Evolutionary conservation across 2,113 vertebrate genomes (phyloP), one percentile per base, ranked within the genome.

Genomic region (Takifugu flavidus): DNA sequence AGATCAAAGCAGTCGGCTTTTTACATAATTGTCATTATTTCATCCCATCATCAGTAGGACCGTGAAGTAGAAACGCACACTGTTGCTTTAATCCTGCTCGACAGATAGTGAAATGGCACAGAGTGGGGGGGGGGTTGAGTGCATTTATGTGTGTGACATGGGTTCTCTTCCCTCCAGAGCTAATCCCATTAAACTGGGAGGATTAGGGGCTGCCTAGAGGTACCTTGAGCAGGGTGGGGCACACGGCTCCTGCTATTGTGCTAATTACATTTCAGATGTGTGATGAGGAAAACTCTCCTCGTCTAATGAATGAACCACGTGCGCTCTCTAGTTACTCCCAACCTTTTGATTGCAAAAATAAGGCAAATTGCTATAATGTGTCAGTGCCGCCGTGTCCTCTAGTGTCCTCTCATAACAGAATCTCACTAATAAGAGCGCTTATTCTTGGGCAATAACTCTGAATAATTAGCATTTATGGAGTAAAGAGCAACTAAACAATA

Each of bases 221-320:
- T 87, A 83, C 87, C 84, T 87, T 82, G 71, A 74, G 78, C 64
- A 53, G 71, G 74, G 77, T 57, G 54, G 67, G 75, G 77, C 65
- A 53, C 78, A 79, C 89, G 89, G 74, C 86, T 71, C 68, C 82
- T 81, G 75, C 84, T 66, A 72, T 68, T 58, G 75, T 6, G 62
- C 84, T 90, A 89, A 91, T 91, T 90, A 89, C 82, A 86, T 88
- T 79, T 63, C 76, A 75, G 75, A 91, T 89, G 85, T 88, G 87
- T 86, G 62, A 61, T 28, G 31, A 52, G 55, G 65, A 59, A 20
- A 20, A 20, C 20, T 45, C 44, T 45, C 44, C 44, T 45, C 8
- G 5, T 31, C 7, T 6, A 31, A 31, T 31, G 29, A 31, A 31
- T 5, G 29, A 31, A 4, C 7, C 5, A 31, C 20, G 29, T 31